These are phyloP conservation scores for Condylura cristata DNA, from an alignment of 2,113 vertebrate species.

Conservation along the genomic window DNA sequence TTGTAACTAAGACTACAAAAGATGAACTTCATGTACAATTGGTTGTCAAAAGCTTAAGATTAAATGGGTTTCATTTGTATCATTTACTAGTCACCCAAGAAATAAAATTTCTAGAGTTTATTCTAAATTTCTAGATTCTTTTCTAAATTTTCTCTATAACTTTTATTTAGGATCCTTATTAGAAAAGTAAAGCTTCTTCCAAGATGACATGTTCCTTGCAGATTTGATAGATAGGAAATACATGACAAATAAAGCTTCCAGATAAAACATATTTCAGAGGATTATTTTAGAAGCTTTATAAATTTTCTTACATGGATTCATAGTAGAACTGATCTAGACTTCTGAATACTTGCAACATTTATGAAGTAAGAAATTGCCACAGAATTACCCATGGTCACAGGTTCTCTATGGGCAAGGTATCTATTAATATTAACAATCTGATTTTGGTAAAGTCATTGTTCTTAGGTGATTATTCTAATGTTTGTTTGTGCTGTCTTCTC, in stretches of 20 bases:
- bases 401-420: background rate
- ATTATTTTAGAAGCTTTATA: slow-evolving; percentile 9
- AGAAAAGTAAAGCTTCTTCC: background rate
- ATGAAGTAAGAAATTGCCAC: background rate
- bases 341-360: background rate
- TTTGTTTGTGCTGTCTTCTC: background rate
- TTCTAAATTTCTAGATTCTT: background rate
- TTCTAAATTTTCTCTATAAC: background rate
- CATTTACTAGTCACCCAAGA: background rate
- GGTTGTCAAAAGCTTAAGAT: background rate
- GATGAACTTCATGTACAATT: background rate
- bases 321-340: background rate
- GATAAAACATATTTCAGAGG: background rate
- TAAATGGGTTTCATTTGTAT: background rate
- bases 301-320: background rate
- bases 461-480: background rate
- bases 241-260: background rate
- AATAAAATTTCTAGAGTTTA: slow-evolving; percentile 2
- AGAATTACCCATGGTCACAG: background rate
- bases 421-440: background rate
- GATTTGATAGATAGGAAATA: background rate
- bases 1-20: background rate
- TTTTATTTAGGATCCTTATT: background rate
- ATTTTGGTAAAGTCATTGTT: too few species aligned
- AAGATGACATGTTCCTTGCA: background rate